These are phyloP conservation scores for Nerophis lumbriciformis DNA, from an alignment of 2,113 vertebrate genomes.

Conservation along the genomic window DNA sequence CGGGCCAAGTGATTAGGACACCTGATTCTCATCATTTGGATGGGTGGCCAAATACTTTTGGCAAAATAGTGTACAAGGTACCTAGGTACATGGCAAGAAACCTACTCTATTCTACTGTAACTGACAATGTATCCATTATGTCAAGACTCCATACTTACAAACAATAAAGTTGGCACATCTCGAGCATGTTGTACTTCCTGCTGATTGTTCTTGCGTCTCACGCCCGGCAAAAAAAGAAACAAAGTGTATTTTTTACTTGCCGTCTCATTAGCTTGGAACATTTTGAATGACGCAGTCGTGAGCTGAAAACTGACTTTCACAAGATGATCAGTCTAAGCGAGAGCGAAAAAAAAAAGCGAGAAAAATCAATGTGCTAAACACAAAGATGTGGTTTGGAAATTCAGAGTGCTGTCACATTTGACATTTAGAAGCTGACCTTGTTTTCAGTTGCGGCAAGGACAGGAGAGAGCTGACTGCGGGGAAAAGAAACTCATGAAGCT, in stretches of 20 bases:
- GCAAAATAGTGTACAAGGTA: too few relatives aligned
- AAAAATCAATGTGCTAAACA: conserved; percentile 53
- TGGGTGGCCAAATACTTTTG: too few relatives aligned
- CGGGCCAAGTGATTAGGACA: too few relatives aligned
- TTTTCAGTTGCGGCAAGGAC: conserved; percentile 26
- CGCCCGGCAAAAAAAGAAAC: neutral
- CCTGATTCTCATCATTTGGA: too few relatives aligned
- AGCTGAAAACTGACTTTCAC: conserved; percentile 31
- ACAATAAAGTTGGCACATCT: conserved; percentile 3
- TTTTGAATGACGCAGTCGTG: conserved; percentile 34
- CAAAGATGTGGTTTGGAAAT: conserved; percentile 38
- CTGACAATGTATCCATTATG: too few relatives aligned
- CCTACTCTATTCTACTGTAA: too few relatives aligned
- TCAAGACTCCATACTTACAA: neutral
- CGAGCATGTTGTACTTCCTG: neutral
- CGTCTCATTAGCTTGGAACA: conserved; percentile 12
- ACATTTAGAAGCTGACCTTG: conserved; percentile 48
- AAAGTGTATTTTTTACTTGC: conserved; percentile 10
- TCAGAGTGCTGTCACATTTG: conserved; percentile 41
- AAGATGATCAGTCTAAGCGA: conserved; percentile 37
- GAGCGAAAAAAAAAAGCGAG: conserved; percentile 10
- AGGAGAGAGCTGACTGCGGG: conserved; percentile 8
- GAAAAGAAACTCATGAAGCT: conserved; percentile 6
- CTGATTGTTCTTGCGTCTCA: neutral
- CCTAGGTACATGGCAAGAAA: too few relatives aligned